Percentiles rank a stretch among this genome's conserved stretches.
Evolutionary conservation across 2,888 invertebrate genomes (phyloP).

Genomic region (Nasonovia ribisnigri): DNA sequence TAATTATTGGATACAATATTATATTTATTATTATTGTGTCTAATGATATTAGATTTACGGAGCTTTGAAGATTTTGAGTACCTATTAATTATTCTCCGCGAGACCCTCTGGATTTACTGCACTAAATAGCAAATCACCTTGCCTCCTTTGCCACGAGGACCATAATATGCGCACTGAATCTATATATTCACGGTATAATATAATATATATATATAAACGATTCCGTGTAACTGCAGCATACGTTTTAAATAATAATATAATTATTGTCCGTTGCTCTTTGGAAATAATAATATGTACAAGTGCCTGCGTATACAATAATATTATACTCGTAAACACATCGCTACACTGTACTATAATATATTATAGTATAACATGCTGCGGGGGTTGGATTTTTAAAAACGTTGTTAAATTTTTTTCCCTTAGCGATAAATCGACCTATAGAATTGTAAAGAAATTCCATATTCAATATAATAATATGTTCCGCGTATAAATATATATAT

Average conservation of each 20-base stretch:
- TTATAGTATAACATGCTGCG: not conserved
- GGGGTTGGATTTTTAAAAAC: not conserved
- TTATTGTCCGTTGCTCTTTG: not conserved
- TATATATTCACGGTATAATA: not conserved
- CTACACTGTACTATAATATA: not conserved
- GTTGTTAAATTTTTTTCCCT: not conserved
- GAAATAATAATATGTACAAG: not conserved
- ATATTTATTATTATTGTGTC: not conserved
- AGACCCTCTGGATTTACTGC: not conserved
- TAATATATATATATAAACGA: not conserved
- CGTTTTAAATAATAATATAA: not conserved
- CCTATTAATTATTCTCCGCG: not conserved
- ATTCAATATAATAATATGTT: not conserved
- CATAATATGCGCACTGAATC: not conserved
- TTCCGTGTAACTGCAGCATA: not conserved
- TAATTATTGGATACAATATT: not conserved
- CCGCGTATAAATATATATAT: not conserved
- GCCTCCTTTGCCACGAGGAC: not conserved
- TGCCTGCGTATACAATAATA: not conserved
- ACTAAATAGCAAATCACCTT: not conserved
- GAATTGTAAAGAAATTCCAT: constrained; percentile 18
- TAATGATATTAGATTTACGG: not conserved
- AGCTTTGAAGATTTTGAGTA: not conserved
- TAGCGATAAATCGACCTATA: not conserved
- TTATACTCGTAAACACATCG: not conserved